Conservation (phyloP, 2,888 invertebrate genomes). For the Ecdyonurus torrentis region DNA sequence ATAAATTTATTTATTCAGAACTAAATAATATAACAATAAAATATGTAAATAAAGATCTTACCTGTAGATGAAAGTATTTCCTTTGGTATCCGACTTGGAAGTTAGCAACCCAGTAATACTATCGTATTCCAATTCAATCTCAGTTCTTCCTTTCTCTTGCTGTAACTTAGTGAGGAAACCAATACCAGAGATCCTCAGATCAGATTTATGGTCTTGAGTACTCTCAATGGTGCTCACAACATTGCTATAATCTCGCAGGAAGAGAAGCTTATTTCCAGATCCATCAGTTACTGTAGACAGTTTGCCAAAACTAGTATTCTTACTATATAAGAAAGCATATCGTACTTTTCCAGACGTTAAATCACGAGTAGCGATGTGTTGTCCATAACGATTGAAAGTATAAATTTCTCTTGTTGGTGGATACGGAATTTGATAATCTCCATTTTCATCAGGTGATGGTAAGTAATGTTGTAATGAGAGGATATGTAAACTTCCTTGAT, state of each 20-base stretch:
- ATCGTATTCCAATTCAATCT: constrained; percentile 81
- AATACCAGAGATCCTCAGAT: constrained; percentile 81
- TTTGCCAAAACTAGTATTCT: constrained; percentile 90
- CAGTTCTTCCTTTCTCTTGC: constrained; percentile 68
- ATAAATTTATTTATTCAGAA: no score
- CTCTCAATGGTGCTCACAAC: constrained; percentile 81
- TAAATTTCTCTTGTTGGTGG: constrained; percentile 88
- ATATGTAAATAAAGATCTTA: no score
- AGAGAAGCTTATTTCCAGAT: constrained; percentile 82
- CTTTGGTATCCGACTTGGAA: constrained; percentile 27
- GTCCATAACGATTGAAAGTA: constrained; percentile 87
- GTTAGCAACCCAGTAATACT: constrained; percentile 73
- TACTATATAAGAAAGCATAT: constrained; percentile 92
- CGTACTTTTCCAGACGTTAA: constrained; percentile 86
- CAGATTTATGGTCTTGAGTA: constrained; percentile 82
- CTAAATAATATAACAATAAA: no score
- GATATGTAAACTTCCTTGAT: constrained; percentile 76
- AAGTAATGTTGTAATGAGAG: constrained; percentile 72
- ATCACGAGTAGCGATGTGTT: constrained; percentile 89
- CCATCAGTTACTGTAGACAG: constrained; percentile 86
- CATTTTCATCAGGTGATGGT: constrained; percentile 71
- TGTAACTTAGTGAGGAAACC: constrained; percentile 77
- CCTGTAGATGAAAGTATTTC: constrained; percentile 4
- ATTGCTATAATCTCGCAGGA: constrained; percentile 80
- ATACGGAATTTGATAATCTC: constrained; percentile 85